phyloP scores from a whole-genome alignment of 2,888 invertebrate genomes.

The Tetropium fuscum region DNA sequence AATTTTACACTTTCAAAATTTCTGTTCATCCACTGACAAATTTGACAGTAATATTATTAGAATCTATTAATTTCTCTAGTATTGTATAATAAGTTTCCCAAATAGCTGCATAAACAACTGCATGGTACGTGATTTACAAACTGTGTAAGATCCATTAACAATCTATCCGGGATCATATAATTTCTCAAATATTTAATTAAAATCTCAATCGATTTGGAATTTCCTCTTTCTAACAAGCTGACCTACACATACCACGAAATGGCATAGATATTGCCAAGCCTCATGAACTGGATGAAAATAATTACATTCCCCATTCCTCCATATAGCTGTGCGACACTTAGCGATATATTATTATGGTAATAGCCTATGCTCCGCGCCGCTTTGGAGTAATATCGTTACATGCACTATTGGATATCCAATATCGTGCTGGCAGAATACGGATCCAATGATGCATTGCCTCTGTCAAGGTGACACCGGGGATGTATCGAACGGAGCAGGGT shows the following conservation, averaged over 20 bases:
- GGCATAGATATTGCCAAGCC: not conserved
- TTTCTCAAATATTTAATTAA: no score
- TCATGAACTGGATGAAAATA: not conserved
- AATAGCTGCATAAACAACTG: no score
- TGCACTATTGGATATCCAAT: slow-evolving; percentile 53
- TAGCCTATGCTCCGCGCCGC: slow-evolving; percentile 36
- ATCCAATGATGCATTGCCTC: slow-evolving; percentile 59
- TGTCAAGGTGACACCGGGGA: slow-evolving; percentile 56
- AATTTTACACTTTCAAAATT: no score
- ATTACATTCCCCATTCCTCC: slow-evolving; percentile 9
- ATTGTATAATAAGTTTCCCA: no score
- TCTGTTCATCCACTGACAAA: no score
- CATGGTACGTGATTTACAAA: no score
- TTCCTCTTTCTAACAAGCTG: no score
- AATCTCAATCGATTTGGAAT: not conserved
- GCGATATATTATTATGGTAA: slow-evolving; percentile 40
- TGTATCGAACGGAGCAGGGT: slow-evolving; percentile 51
- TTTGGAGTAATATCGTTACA: slow-evolving; percentile 47
- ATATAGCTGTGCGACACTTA: slow-evolving; percentile 1
- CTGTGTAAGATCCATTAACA: no score
- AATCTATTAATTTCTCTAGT: no score
- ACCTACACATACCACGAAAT: no score
- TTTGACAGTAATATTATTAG: no score
- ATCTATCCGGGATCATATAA: no score
- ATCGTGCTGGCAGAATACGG: slow-evolving; percentile 45